Percentiles rank a stretch among this genome's conserved stretches.
phyloP scores from a whole-genome alignment of 2,888 invertebrate genomes.

The Cosmorhoe ocellata region DNA sequence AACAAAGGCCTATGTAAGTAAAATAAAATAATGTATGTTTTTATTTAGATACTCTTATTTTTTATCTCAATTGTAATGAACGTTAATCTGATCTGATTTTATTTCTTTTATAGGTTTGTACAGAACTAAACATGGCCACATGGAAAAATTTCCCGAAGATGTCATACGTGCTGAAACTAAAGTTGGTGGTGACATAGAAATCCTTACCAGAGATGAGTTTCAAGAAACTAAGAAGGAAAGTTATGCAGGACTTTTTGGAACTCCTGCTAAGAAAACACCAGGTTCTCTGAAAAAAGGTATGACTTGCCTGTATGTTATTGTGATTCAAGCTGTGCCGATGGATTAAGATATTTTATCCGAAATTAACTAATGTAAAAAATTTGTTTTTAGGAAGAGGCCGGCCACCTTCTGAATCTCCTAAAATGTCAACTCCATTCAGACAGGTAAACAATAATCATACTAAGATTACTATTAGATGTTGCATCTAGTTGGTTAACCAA shows the following conservation, averaged over 20 bases:
- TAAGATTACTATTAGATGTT: no score
- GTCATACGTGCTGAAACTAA: conserved; percentile 88
- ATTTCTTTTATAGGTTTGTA: conserved; percentile 79
- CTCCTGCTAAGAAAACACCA: conserved; percentile 58
- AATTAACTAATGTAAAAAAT: no score
- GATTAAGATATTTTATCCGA: no score
- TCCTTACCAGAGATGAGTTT: conserved; percentile 83
- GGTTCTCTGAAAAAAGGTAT: conserved; percentile 61
- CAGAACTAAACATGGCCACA: conserved; percentile 84
- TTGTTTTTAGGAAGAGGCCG: conserved; percentile 51
- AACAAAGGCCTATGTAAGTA: conserved; percentile 90
- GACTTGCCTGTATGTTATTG: background rate
- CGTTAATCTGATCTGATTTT: background rate
- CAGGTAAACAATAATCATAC: conserved; percentile 46
- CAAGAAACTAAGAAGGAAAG: conserved; percentile 72
- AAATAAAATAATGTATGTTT: no score
- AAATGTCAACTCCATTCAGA: conserved; percentile 48
- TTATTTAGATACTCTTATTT: background rate
- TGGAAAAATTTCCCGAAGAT: conserved; percentile 92
- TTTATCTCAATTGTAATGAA: background rate
- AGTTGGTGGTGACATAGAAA: conserved; percentile 87
- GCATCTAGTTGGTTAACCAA: no score
- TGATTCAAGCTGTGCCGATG: no score
- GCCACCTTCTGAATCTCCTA: conserved; percentile 46
- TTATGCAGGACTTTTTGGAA: conserved; percentile 74